Evolutionary conservation across 2,888 invertebrate species (phyloP).

Genomic region (Balanococcus diminutus): DNA sequence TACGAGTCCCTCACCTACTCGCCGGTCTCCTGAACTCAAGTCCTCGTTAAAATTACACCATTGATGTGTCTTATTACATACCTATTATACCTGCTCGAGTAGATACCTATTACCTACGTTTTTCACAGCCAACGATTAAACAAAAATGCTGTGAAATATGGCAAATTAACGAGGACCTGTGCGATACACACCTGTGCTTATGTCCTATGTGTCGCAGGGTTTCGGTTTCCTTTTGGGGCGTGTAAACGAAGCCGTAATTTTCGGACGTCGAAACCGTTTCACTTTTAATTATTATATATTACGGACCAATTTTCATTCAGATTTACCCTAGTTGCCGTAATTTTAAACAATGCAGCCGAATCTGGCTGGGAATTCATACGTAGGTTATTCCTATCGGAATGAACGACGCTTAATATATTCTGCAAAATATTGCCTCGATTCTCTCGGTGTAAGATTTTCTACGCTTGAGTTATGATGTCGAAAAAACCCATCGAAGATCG

Average conservation of each 20-base stretch:
- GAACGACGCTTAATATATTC: neutral
- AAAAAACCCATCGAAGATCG: neutral
- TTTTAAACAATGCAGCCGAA: neutral
- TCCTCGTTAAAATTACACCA: neutral
- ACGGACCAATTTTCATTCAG: conserved; percentile 23
- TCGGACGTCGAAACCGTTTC: conserved; percentile 8
- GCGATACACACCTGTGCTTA: neutral
- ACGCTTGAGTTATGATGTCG: neutral
- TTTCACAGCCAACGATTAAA: neutral
- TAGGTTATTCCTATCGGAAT: neutral
- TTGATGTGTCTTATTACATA: neutral
- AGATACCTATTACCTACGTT: neutral
- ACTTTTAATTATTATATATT: conserved; percentile 35
- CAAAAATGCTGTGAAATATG: neutral
- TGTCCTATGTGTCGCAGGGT: neutral
- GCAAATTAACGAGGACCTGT: neutral
- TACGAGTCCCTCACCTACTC: no score
- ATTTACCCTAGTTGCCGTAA: conserved; percentile 8
- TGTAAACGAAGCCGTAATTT: conserved; percentile 12
- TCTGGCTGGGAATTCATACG: conserved; percentile 2
- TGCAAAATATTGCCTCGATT: neutral
- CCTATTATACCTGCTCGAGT: neutral
- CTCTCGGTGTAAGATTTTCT: neutral
- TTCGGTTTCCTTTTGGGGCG: conserved; percentile 14
- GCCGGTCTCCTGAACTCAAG: no score